These are phyloP conservation scores for Chymomyza caudatula DNA, from an alignment of 2,888 invertebrate genomes.

Conservation along the genomic window DNA sequence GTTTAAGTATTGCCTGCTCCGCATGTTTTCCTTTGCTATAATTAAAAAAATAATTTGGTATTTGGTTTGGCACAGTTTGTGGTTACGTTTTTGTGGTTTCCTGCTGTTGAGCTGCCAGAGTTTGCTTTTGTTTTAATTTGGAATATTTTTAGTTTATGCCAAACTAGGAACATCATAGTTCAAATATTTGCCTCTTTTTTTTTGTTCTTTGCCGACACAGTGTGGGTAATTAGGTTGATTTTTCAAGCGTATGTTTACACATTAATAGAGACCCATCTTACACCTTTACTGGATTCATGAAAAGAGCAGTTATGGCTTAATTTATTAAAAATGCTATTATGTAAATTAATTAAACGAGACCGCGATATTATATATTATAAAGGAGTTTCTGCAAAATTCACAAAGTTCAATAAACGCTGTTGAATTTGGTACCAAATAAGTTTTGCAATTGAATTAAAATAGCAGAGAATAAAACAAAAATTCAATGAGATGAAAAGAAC, in stretches of 20 bases:
- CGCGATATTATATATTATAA: too few species aligned
- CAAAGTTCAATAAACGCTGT: too few species aligned
- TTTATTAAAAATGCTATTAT: background rate
- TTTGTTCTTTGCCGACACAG: background rate
- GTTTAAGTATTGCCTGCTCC: background rate
- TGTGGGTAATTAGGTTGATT: background rate
- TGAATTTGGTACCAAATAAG: too few species aligned
- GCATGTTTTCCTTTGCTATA: background rate
- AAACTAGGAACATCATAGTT: background rate
- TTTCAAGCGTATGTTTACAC: background rate
- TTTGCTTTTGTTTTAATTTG: background rate
- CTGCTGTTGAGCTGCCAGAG: background rate
- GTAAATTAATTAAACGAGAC: background rate
- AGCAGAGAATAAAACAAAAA: too few species aligned
- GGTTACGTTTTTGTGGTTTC: background rate
- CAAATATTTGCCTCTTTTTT: background rate
- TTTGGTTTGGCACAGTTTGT: background rate
- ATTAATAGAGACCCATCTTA: background rate
- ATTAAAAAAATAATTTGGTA: background rate
- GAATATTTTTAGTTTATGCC: background rate
- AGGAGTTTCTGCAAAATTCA: too few species aligned
- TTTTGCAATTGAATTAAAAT: too few species aligned
- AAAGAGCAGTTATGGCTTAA: background rate
- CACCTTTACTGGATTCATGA: background rate
- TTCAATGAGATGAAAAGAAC: too few species aligned